phyloP scores from a whole-genome alignment of 1,140 invertebrate species.

The Whitmania pigra region DNA sequence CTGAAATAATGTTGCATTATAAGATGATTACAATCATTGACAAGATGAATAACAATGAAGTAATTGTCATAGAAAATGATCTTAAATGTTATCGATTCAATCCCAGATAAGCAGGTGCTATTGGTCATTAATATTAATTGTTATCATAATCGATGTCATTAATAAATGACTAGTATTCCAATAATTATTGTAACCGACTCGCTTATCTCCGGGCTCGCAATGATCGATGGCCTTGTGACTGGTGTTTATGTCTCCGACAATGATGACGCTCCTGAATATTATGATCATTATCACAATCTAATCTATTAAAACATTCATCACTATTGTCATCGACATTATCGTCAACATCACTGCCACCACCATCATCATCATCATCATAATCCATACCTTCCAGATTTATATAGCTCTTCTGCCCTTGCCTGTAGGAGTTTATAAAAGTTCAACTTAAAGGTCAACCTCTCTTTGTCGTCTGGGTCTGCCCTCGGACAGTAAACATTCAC shows the following conservation, averaged over 20 bases:
- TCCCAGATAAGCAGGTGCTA: too few species aligned
- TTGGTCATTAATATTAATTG: too few species aligned
- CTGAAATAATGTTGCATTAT: conserved; percentile 8
- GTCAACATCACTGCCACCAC: background rate
- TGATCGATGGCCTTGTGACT: conserved; percentile 45
- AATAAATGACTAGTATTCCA: too few species aligned
- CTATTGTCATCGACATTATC: conserved; percentile 1
- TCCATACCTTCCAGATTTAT: conserved; percentile 38
- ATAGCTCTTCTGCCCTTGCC: conserved; percentile 41
- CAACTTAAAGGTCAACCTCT: conserved; percentile 45
- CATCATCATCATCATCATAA: background rate
- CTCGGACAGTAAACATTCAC: conserved; percentile 51
- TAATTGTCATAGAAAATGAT: too few species aligned
- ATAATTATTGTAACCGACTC: conserved; percentile 29
- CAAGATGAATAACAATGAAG: too few species aligned
- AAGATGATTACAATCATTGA: conserved; percentile 5
- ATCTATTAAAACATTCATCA: background rate
- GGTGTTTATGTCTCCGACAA: conserved; percentile 50
- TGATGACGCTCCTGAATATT: conserved; percentile 43
- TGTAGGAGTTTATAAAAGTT: conserved; percentile 46
- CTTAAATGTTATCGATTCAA: too few species aligned
- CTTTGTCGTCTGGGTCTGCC: conserved; percentile 43
- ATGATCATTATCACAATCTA: background rate
- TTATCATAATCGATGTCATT: too few species aligned
- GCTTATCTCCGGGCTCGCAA: conserved; percentile 42